phyloP scores from a whole-genome alignment of 2,888 invertebrate species.

The Rhagonycha lutea region DNA sequence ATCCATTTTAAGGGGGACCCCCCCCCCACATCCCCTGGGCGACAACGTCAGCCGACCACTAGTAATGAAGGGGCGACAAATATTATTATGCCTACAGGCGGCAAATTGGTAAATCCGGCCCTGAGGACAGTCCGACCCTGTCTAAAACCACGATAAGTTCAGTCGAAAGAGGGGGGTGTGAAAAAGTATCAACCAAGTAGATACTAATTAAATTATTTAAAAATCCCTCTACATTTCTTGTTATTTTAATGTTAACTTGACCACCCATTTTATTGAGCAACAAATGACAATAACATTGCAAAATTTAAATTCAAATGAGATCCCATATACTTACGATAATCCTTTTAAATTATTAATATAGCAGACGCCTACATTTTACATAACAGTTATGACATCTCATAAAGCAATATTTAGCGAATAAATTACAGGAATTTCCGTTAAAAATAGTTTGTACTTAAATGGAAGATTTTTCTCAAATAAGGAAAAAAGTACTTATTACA shows the following conservation, averaged over 20 bases:
- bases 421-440: neutral
- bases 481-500: neutral
- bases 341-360: neutral
- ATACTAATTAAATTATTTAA: neutral
- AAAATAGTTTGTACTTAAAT: neutral
- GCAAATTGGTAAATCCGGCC: no score
- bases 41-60: no score
- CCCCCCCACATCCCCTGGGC: no score
- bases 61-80: no score
- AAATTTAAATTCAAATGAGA: neutral
- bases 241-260: neutral
- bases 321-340: neutral
- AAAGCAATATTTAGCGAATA: neutral
- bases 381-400: neutral
- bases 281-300: neutral
- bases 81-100: no score
- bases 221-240: neutral
- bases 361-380: neutral
- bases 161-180: neutral
- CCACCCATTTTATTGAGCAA: neutral
- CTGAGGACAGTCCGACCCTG: no score
- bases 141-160: no score
- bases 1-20: no score
- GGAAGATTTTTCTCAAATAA: neutral
- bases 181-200: neutral